A percentile compares a stretch with the other conserved stretches of the same genome.
Evolutionary conservation across 1,140 invertebrate genomes (phyloP).

Genomic region (Rhyacophila brunnea): DNA sequence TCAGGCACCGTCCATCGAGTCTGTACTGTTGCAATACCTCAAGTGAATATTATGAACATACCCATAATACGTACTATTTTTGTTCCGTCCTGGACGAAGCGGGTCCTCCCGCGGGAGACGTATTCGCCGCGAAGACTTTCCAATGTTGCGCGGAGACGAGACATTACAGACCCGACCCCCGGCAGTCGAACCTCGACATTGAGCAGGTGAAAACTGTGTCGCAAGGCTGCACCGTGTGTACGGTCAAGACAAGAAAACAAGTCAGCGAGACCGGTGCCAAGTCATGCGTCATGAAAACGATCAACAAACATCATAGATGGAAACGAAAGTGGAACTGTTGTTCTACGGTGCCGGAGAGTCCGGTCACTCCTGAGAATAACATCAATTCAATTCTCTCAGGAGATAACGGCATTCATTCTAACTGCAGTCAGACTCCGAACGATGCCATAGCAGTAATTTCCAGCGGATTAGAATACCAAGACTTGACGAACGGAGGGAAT

Average conservation of each 20-base stretch:
- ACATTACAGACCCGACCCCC: constrained; percentile 20
- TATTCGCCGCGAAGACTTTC: constrained; percentile 35
- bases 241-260: constrained; percentile 30
- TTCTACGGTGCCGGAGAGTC: constrained; percentile 55
- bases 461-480: constrained; percentile 2
- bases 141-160: constrained; percentile 24
- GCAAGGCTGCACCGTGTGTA: constrained; percentile 44
- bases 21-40: constrained; percentile 38
- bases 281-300: constrained; percentile 38
- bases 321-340: constrained; percentile 58
- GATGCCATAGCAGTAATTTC: constrained; percentile 37
- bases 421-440: constrained; percentile 33
- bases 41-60: constrained; percentile 38
- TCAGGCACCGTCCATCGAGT: constrained; percentile 41
- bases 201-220: constrained; percentile 38
- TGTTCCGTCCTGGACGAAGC: constrained; percentile 45
- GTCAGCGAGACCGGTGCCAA: constrained; percentile 24
- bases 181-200: constrained; percentile 21
- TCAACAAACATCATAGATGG: constrained; percentile 48
- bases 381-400: constrained; percentile 23
- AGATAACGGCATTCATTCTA: constrained; percentile 34
- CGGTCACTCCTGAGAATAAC: constrained; percentile 46
- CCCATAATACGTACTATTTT: constrained; percentile 43
- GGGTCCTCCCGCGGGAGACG: constrained; percentile 37
- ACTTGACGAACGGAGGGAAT: constrained; percentile 2